Percentiles rank a stretch among this genome's conserved stretches.
Conservation (phyloP, 2,113 vertebrate species). For the Planiliza haematocheilus region DNA sequence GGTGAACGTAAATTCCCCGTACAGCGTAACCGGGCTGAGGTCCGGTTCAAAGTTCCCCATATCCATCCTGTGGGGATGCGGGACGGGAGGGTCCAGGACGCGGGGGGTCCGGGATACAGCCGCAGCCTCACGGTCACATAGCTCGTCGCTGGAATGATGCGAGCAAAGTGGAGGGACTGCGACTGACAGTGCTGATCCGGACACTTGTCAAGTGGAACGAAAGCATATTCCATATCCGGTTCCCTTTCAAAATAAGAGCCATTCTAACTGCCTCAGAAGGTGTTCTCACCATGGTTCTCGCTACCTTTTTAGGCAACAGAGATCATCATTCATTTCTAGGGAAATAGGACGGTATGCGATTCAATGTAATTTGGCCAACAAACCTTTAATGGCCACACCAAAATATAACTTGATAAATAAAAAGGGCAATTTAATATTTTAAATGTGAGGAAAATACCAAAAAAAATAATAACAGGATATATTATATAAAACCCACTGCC, state of each 20-base stretch:
- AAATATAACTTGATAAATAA: too few species aligned
- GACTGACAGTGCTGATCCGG: slow-evolving; percentile 35
- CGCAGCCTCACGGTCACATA: slow-evolving; percentile 39
- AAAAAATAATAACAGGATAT: too few species aligned
- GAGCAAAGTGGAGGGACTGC: slow-evolving; percentile 48
- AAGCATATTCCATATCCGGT: slow-evolving; percentile 10
- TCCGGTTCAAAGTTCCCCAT: slow-evolving; percentile 42
- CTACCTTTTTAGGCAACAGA: too few species aligned
- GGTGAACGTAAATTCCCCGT: slow-evolving; percentile 74
- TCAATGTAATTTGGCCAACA: too few species aligned
- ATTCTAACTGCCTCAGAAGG: not conserved
- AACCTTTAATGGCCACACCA: too few species aligned
- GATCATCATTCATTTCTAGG: too few species aligned
- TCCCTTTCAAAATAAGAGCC: slow-evolving; percentile 57
- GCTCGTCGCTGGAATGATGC: slow-evolving; percentile 9
- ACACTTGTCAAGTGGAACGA: not conserved
- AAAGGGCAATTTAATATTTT: too few species aligned
- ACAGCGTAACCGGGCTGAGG: slow-evolving; percentile 48
- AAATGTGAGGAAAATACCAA: too few species aligned
- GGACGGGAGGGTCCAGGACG: slow-evolving; percentile 15
- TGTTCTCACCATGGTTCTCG: too few species aligned
- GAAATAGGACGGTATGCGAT: too few species aligned
- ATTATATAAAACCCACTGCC: too few species aligned
- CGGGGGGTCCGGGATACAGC: slow-evolving; percentile 35
- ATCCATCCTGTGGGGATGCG: slow-evolving; percentile 69